Evolutionary conservation across 2,113 vertebrate species (phyloP).

Genomic region (Miniopterus natalensis): DNA sequence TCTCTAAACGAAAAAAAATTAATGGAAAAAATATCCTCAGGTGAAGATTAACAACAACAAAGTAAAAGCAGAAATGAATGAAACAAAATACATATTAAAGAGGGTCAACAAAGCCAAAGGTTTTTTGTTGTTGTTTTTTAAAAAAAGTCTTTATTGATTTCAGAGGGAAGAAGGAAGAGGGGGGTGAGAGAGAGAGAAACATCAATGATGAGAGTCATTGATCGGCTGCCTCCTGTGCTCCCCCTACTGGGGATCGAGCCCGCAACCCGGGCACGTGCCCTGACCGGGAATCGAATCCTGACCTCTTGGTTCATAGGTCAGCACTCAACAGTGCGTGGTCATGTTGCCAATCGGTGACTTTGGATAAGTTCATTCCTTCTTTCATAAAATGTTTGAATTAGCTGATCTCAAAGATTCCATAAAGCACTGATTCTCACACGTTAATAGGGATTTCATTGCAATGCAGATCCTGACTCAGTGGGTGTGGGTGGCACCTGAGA

Average conservation of each 20-base stretch:
- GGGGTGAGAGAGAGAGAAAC: too few species aligned
- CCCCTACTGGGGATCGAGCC: too few species aligned
- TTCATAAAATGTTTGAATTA: background rate
- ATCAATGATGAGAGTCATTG: too few species aligned
- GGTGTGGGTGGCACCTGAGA: background rate
- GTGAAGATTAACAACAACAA: background rate
- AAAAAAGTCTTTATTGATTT: too few species aligned
- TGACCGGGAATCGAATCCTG: too few species aligned
- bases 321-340: too few species aligned
- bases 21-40: too few species aligned
- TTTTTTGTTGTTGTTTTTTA: background rate
- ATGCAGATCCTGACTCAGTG: background rate
- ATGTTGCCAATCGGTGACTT: background rate
- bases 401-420: background rate
- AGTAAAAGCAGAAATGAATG: background rate
- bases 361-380: background rate
- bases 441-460: background rate
- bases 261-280: too few species aligned
- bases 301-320: too few species aligned
- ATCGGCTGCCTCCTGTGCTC: too few species aligned
- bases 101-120: background rate
- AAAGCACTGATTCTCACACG: background rate
- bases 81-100: constrained; percentile 5
- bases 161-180: too few species aligned
- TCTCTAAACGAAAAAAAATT: too few species aligned